These are phyloP conservation scores for Elaphurus davidianus DNA, from an alignment of 2,113 vertebrate species.

Conservation along the genomic window DNA sequence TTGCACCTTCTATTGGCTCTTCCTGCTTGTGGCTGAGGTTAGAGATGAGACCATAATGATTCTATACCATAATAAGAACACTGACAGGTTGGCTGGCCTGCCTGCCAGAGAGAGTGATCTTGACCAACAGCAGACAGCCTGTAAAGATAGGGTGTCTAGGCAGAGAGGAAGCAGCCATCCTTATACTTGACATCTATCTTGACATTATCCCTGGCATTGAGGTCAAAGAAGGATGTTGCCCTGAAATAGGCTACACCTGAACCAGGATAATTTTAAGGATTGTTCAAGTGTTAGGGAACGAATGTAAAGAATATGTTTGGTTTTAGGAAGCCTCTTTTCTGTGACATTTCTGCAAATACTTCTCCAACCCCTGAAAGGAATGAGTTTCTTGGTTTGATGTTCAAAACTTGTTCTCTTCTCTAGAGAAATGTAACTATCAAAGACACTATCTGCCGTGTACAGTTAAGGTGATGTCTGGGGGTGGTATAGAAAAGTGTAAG, in stretches of 20 bases:
- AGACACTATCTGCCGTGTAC: neutral
- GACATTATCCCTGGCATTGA: neutral
- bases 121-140: neutral
- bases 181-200: neutral
- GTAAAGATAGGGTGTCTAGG: too few species aligned
- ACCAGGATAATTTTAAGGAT: neutral
- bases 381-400: neutral
- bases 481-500: neutral
- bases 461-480: neutral
- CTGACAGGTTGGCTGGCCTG: neutral
- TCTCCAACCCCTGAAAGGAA: neutral
- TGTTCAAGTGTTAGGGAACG: neutral
- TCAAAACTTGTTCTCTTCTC: neutral
- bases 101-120: neutral
- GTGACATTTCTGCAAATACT: neutral
- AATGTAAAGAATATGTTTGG: neutral
- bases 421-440: constrained; percentile 32
- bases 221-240: neutral
- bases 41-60: neutral
- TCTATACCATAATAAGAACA: neutral
- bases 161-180: neutral
- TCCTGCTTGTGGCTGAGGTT: neutral
- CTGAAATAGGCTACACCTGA: neutral
- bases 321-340: neutral
- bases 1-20: neutral